Evolutionary conservation across 2,113 vertebrate species (phyloP).

Genomic region (Cyanoramphus novaezelandiae): DNA sequence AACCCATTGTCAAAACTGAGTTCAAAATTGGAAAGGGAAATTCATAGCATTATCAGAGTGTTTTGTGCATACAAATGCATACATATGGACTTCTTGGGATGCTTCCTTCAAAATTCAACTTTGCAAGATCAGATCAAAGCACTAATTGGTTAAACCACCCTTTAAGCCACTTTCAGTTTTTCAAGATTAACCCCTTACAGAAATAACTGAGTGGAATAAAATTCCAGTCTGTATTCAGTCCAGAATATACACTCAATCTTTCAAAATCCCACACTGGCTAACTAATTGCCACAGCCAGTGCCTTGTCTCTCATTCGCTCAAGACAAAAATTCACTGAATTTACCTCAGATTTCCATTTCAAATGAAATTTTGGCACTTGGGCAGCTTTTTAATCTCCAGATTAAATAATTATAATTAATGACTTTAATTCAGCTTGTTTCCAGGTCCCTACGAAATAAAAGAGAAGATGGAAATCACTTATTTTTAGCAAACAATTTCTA

Average conservation of each 20-base stretch:
- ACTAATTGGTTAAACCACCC: neutral
- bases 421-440: neutral
- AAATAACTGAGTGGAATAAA: neutral
- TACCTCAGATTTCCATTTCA: neutral
- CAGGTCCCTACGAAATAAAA: neutral
- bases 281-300: neutral
- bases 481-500: neutral
- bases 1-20: neutral
- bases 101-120: neutral
- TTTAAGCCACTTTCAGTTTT: neutral
- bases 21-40: neutral
- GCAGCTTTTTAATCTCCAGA: neutral
- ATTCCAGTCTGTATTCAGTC: neutral
- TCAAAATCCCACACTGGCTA: neutral
- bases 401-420: neutral
- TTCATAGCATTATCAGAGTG: neutral
- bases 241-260: neutral
- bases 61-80: neutral
- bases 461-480: neutral
- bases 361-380: neutral
- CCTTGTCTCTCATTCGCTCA: neutral
- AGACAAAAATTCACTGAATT: too few species aligned
- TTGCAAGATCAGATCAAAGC: neutral
- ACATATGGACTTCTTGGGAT: neutral
- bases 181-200: neutral